Evolutionary conservation across 1,140 invertebrate genomes (phyloP), one percentile per base, ranked within the genome.

Genomic region (Philaenus spumarius): DNA sequence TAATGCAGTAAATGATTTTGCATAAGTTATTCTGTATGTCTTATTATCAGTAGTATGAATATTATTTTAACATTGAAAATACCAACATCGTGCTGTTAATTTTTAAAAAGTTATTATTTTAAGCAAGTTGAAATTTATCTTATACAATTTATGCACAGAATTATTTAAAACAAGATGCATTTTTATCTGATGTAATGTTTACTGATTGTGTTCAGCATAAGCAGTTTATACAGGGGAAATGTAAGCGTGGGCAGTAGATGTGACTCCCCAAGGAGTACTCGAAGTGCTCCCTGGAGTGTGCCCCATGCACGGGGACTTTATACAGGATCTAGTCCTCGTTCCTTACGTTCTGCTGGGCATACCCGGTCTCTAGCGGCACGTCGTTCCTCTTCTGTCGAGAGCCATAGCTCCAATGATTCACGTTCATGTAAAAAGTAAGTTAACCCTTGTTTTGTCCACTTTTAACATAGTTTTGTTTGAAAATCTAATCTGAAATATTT

Each of bases 361-460:
- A 42, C 55, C 9, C 2, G 39, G 20, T 17, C 40, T 9, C 58
- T 46, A 17, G 58, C 43, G 9, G 58, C 64, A 7, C 55, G 61
- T 17, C 26, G 67, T 23, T 66, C 78, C 24, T 78, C 75, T 42
- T 64, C 64, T 39, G 84, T 91, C 1, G 90, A 94, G 70, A 92
- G 89, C 67, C 89, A 91, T 71, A 91, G 87, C 69, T 90, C 88
- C 17, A 85, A 83, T 48, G 86, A 89, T 68, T 86, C 85, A 11
- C 72, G 82, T 50, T 83, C 82, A 0, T 85, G 82, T 68, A 78
- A 81, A 67, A 82, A 81, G 79, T 82, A 63, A 48, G 57, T 54
- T n/a, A n/a, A n/a, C n/a, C n/a, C n/a, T n/a, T n/a, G n/a, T n/a
- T n/a, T n/a, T n/a, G n/a, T n/a, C n/a, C n/a, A n/a, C n/a, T n/a